Percentiles rank a stretch among this genome's conserved stretches.
These are phyloP conservation scores for Echiichthys vipera DNA, from an alignment of 2,797 vertebrate species.

Conservation along the genomic window DNA sequence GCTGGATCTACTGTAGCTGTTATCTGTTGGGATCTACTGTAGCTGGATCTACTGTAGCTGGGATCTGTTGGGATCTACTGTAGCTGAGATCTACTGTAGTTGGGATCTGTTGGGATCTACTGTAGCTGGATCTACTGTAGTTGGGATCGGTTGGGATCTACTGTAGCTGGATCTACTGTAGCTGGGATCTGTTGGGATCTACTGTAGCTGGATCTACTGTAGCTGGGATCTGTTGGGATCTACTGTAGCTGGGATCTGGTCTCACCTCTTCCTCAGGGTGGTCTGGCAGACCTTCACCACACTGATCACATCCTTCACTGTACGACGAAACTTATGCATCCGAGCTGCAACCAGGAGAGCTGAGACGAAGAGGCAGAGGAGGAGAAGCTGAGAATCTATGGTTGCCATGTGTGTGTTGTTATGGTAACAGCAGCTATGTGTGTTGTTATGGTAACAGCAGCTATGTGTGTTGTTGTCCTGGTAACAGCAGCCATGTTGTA, in stretches of 20 bases:
- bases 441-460: background rate
- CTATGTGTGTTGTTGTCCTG: background rate
- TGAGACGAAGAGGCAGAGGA: constrained; percentile 58
- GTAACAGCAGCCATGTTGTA: constrained; percentile 52
- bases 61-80: background rate
- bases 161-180: accelerated
- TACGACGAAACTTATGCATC: constrained; percentile 97
- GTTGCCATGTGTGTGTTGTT: no score
- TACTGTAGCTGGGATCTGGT: background rate
- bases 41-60: background rate
- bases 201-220: background rate
- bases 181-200: background rate
- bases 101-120: constrained; percentile 7
- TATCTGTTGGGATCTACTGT: background rate
- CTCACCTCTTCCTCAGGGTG: constrained; percentile 96
- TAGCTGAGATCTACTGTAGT: no score
- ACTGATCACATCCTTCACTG: constrained; percentile 95
- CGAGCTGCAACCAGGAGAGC: constrained; percentile 95
- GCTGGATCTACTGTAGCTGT: no score
- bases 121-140: background rate
- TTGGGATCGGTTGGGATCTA: background rate
- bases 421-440: no score
- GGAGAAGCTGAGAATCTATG: no score
- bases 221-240: no score
- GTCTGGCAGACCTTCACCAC: constrained; percentile 99